phyloP scores from a whole-genome alignment of 2,113 vertebrate genomes.

The Neogobius melanostomus region DNA sequence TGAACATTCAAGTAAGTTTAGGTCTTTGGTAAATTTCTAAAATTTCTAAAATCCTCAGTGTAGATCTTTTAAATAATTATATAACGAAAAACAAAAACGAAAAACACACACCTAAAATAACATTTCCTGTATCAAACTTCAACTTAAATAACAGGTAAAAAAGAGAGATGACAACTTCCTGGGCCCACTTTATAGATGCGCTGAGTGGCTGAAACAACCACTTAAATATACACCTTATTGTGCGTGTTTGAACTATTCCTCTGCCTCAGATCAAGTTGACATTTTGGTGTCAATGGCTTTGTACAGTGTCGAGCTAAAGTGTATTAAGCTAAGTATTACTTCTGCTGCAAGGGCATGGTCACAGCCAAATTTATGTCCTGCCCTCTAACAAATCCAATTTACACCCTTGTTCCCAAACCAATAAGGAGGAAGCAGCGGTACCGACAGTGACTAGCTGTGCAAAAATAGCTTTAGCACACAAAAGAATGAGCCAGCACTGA shows the following conservation, averaged over 20 bases:
- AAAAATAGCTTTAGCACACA: neutral
- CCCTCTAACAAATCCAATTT: constrained; percentile 12
- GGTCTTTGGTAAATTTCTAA: too few species aligned
- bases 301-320: neutral
- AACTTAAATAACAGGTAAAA: too few species aligned
- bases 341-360: constrained; percentile 6
- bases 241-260: neutral
- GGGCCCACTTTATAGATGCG: neutral
- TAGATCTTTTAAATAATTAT: too few species aligned
- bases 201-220: neutral
- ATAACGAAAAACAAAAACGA: too few species aligned
- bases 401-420: constrained; percentile 9
- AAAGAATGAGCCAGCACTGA: neutral
- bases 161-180: neutral
- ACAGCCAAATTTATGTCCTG: constrained; percentile 8
- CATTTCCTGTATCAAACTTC: too few species aligned
- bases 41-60: too few species aligned
- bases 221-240: neutral
- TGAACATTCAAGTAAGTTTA: too few species aligned
- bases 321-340: constrained; percentile 9
- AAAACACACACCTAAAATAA: too few species aligned
- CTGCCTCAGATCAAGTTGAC: neutral
- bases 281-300: constrained; percentile 1
- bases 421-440: constrained; percentile 1
- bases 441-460: neutral